These are phyloP conservation scores for Chrysina gloriosa DNA, from an alignment of 2,888 invertebrate genomes.

Conservation along the genomic window DNA sequence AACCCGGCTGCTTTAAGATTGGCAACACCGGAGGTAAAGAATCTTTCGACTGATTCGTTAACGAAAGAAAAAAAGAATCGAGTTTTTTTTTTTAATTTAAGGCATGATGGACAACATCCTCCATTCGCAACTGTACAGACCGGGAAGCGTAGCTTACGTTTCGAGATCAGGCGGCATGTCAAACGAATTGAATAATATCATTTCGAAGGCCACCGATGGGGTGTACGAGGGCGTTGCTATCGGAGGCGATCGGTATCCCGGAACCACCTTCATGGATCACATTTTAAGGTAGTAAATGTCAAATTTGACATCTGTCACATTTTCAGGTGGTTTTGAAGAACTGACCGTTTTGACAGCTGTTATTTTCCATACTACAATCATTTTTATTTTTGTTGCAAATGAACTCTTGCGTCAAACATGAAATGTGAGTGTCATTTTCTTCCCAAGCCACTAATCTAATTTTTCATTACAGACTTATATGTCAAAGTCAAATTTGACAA, in stretches of 20 bases:
- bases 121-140: slow-evolving; percentile 95
- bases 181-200: slow-evolving; percentile 98
- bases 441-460: too few relatives aligned
- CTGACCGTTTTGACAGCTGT: not conserved
- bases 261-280: slow-evolving; percentile 98
- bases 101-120: slow-evolving; percentile 98
- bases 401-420: too few relatives aligned
- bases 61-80: too few relatives aligned
- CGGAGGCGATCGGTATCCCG: slow-evolving; percentile 96
- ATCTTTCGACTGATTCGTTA: too few relatives aligned
- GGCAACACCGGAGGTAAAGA: slow-evolving; percentile 93
- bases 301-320: not conserved
- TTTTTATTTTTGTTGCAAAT: too few relatives aligned
- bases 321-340: too few relatives aligned
- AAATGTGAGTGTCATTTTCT: too few relatives aligned
- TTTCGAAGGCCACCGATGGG: slow-evolving; percentile 96
- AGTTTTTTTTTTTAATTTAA: slow-evolving; percentile 33
- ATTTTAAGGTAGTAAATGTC: slow-evolving; percentile 73
- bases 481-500: too few relatives aligned
- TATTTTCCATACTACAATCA: too few relatives aligned
- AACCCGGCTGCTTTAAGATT: slow-evolving; percentile 99
- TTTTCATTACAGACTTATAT: too few relatives aligned
- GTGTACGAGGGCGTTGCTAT: slow-evolving; percentile 98
- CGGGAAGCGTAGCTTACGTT: slow-evolving; percentile 98
- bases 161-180: slow-evolving; percentile 99